A percentile compares a stretch with the other conserved stretches of the same genome.
Conservation (phyloP, 35 echinoderm and acorn worm genomes). For the Amphiura filiformis region DNA sequence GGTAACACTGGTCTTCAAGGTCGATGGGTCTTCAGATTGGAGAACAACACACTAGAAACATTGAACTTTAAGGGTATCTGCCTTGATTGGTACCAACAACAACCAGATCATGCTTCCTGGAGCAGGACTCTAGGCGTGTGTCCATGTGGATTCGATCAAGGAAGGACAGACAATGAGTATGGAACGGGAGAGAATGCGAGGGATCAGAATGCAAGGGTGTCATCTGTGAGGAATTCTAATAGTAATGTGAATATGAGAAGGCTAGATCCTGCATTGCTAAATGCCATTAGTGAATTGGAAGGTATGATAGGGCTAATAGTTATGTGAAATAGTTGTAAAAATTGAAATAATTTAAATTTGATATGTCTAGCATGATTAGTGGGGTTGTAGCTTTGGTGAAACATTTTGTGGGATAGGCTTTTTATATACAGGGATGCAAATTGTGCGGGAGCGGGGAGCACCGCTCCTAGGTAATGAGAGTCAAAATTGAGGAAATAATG, state of each 20-base stretch:
- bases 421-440: too few relatives aligned
- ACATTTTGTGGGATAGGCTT: too few relatives aligned
- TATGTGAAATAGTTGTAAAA: too few relatives aligned
- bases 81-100: constrained; percentile 39
- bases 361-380: too few relatives aligned
- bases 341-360: too few relatives aligned
- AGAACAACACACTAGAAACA: constrained; percentile 39
- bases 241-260: not conserved
- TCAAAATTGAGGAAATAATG: too few relatives aligned
- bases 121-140: constrained; percentile 20
- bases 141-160: constrained; percentile 51
- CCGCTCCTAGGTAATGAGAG: too few relatives aligned
- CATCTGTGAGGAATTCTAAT: constrained; percentile 1
- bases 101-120: constrained; percentile 30
- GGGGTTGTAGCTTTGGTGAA: too few relatives aligned
- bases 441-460: too few relatives aligned
- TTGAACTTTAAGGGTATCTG: constrained; percentile 37
- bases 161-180: constrained; percentile 37
- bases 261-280: constrained; percentile 1
- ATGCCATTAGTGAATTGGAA: constrained; percentile 26
- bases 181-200: constrained; percentile 6
- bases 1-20: constrained; percentile 51
- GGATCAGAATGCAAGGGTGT: not conserved
- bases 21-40: constrained; percentile 51
- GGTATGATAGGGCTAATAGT: too few relatives aligned